Percentiles rank a stretch among this genome's conserved stretches.
Conservation (phyloP, 2,113 vertebrate genomes). For the Ploceus nigricollis region DNA sequence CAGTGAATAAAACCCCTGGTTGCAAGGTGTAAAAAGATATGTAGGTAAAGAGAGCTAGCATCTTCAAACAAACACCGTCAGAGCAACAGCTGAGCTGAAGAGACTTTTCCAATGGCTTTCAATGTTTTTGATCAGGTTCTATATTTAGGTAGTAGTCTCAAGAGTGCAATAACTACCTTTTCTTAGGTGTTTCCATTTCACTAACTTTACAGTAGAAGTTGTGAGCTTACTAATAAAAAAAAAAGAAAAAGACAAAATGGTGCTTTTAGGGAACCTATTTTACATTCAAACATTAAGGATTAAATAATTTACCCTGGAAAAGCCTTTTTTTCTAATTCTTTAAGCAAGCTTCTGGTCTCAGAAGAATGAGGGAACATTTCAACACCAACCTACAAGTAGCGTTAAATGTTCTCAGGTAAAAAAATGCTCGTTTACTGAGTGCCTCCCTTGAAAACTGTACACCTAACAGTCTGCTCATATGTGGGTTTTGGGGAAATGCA, state of each 20-base stretch:
- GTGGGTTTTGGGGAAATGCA: not conserved
- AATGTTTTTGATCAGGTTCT: not conserved
- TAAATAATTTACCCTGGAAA: not conserved
- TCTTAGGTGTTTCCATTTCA: not conserved
- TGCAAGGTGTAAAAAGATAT: not conserved
- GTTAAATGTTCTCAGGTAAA: not conserved
- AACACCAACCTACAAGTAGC: not conserved
- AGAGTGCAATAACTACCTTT: not conserved
- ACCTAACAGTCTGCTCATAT: not conserved
- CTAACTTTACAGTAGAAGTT: not conserved
- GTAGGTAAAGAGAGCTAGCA: not conserved
- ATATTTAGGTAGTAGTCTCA: not conserved
- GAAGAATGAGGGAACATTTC: not conserved
- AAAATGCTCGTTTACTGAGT: not conserved
- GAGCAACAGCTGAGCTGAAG: not conserved
- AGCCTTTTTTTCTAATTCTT: not conserved
- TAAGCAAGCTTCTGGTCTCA: not conserved
- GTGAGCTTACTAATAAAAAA: not conserved
- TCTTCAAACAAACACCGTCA: not conserved
- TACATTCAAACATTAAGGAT: not conserved
- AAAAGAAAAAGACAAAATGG: not conserved
- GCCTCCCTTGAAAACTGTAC: not conserved
- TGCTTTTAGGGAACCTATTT: not conserved
- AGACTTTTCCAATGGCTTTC: not conserved
- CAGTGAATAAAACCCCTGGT: not conserved